Conservation (phyloP, 2,797 vertebrate genomes). For the Prunella strophiata region DNA sequence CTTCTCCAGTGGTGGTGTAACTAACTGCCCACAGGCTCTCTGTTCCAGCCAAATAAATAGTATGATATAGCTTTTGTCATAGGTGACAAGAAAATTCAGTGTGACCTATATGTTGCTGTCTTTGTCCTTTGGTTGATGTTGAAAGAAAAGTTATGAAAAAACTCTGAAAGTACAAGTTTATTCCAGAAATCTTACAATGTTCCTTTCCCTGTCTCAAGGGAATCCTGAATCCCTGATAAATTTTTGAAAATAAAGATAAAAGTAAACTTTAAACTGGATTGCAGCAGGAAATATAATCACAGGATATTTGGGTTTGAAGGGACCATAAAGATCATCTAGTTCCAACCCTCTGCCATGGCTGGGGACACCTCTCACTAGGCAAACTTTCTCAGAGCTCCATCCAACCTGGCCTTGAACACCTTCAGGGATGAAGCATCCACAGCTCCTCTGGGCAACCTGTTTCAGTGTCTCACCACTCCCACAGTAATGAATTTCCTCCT, state of each 20-base stretch:
- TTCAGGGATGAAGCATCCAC: background rate
- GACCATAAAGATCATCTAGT: background rate
- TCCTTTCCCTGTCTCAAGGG: background rate
- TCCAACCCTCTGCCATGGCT: background rate
- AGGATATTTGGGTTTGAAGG: background rate
- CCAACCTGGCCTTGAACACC: background rate
- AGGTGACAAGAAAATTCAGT: conserved; percentile 81
- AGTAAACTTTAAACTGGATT: background rate
- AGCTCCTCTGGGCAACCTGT: background rate
- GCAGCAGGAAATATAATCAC: background rate
- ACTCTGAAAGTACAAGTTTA: background rate
- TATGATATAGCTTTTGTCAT: conserved; percentile 77
- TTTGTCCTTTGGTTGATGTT: conserved; percentile 84
- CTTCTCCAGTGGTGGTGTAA: conserved; percentile 77
- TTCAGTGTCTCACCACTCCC: background rate
- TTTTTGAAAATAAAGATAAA: background rate
- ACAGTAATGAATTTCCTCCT: background rate
- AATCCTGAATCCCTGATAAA: background rate
- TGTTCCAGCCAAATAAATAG: conserved; percentile 82
- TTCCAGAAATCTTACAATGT: background rate
- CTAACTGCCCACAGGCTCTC: conserved; percentile 72
- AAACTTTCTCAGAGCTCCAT: background rate
- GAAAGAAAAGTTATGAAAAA: conserved; percentile 78
- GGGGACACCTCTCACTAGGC: background rate
- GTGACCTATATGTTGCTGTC: conserved; percentile 73